Evolutionary conservation across 2,113 vertebrate species (phyloP).

Genomic region (Lepidothrix coronata): DNA sequence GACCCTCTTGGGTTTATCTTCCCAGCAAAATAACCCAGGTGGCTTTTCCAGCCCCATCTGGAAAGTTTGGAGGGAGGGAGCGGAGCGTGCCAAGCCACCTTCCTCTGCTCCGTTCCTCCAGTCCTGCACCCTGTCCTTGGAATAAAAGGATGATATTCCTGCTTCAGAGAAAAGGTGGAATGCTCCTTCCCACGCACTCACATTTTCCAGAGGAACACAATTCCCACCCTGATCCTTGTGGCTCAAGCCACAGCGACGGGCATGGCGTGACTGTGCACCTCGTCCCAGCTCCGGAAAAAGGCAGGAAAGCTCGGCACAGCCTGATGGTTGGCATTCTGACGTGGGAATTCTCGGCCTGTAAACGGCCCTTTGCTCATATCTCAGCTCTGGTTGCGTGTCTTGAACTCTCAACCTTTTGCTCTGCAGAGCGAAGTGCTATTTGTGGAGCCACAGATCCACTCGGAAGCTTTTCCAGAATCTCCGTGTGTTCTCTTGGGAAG

Average conservation of each 20-base stretch:
- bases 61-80: background rate
- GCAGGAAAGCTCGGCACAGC: background rate
- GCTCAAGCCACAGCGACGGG: accelerated
- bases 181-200: background rate
- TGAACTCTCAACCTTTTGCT: background rate
- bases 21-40: background rate
- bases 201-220: background rate
- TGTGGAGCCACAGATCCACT: background rate
- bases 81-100: accelerated
- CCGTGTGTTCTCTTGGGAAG: background rate
- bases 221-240: accelerated
- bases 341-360: background rate
- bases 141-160: background rate
- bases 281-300: background rate
- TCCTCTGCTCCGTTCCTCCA: background rate
- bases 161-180: background rate
- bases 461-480: background rate
- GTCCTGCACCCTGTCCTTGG: background rate
- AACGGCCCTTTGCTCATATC: background rate
- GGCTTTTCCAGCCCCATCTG: background rate
- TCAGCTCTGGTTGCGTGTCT: background rate
- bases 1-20: background rate
- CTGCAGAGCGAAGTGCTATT: background rate
- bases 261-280: background rate
- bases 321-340: background rate